Conservation (phyloP, 1,140 invertebrate genomes). For the Hyphantria cunea region DNA sequence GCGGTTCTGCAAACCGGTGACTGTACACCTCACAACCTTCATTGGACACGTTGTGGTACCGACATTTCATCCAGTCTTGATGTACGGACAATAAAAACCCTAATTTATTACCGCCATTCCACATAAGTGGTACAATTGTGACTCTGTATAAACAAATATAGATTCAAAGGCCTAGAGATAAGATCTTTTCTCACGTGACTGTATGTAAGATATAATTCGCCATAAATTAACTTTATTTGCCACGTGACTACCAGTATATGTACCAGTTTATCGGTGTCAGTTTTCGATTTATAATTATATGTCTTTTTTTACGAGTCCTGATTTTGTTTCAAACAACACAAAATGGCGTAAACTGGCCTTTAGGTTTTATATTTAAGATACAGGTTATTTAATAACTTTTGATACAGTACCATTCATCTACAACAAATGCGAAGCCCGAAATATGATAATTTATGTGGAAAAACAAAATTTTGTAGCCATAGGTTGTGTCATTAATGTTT, state of each 20-base stretch:
- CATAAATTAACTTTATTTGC: slow-evolving; percentile 50
- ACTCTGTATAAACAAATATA: slow-evolving; percentile 38
- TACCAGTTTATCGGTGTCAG: slow-evolving; percentile 49
- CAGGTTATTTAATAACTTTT: slow-evolving; percentile 4
- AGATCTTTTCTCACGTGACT: slow-evolving; percentile 40
- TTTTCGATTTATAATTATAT: slow-evolving; percentile 48
- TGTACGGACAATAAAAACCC: slow-evolving; percentile 43
- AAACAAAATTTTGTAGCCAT: no score
- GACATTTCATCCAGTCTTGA: slow-evolving; percentile 39
- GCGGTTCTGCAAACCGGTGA: slow-evolving; percentile 38
- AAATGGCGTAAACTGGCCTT: slow-evolving; percentile 12
- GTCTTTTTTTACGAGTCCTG: slow-evolving; percentile 3
- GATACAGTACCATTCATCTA: background rate
- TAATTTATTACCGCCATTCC: slow-evolving; percentile 48
- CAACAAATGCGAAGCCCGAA: no score
- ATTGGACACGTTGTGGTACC: slow-evolving; percentile 25
- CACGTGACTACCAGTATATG: slow-evolving; percentile 40
- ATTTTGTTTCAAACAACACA: background rate
- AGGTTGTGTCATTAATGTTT: no score
- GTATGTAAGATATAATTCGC: slow-evolving; percentile 28
- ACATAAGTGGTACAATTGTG: slow-evolving; percentile 51
- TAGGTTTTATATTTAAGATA: slow-evolving; percentile 5
- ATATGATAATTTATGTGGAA: no score
- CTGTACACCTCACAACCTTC: slow-evolving; percentile 31
- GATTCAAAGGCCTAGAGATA: slow-evolving; percentile 37